Base-by-base conservation (phyloP, 2,888 invertebrate species). In the Thumatha senex region DNA sequence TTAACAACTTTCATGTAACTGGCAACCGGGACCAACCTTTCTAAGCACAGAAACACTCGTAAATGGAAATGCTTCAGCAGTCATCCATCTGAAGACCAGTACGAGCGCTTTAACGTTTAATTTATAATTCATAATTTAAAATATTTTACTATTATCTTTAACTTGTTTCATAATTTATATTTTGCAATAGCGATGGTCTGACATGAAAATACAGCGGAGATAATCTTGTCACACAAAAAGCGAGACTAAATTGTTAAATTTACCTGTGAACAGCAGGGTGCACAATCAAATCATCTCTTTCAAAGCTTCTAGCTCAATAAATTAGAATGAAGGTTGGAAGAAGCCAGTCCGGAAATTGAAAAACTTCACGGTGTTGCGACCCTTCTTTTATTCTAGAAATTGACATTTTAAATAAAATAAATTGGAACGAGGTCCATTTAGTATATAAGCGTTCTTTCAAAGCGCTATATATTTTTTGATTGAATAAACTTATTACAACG, bases 311-410 rank as follows among this genome's bases (percentile, higher is more conserved):
- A 80, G 83, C 82, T 78, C 77, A 84, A 85, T 74, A 77, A 86
- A 84, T 87, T 86, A 85, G 82, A 76, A 80, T 67, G 78, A 68
- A 82, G 80, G 82, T 80, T 70, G 76, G 78, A 73, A 85, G 82
- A 87, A 85, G 79, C 76, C 73, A 73, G 80, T 74, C 83, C 87
- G 89, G 90, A 89, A 89, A 90, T 89, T 89, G 89, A 88, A 89
- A 90, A 90, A 89, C 82, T 90, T 89, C 80, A 82, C 70, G 72
- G 57, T 73, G 63, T 63, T 64, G 63, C 61, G 63, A 61, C 64
- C 72, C 72, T 73, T 76, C 75, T 78, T 84, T 84, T 83, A 79
- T 82, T 82, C 77, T 82, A 82, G 77, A 80, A 82, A 79, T 86
- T 84, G 80, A 79, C 80, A 79, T 73, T 78, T 78, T 72, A 63